Evolutionary conservation across 2,888 invertebrate species (phyloP), one percentile per base, ranked within the genome.

Genomic region (Drosophila fulvimacula): DNA sequence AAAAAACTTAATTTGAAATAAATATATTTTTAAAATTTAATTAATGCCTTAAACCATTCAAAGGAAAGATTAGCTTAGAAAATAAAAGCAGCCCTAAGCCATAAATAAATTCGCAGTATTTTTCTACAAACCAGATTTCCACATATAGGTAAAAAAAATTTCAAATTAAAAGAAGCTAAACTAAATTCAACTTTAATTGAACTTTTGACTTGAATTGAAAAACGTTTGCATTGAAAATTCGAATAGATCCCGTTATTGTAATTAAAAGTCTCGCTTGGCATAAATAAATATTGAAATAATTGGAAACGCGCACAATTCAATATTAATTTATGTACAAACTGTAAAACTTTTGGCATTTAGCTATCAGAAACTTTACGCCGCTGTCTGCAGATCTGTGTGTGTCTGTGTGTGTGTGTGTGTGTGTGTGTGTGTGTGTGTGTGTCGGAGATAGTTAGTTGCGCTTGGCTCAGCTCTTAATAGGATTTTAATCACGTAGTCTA

Each of bases 401-500:
- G 27, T 30, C 5, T 30, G 5, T 30, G 27, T 1, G 27, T 30
- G 27, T 30, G 27, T 30, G 27, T 30, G 32, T 34, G 13, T 34
- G 34, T 34, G 34, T 34, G 34, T 34, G 36, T 15, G 27, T 34
- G 32, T 34, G 13, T 34, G 34, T 34, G 34, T 34, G 34, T 34
- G 36, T 15, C 36, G 13, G 36, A 15, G 36, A 36, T 36, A 36
- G 36, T 32, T 27, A 46, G 46, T 32, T 39, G 27, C 21, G 51
- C 21, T 24, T 21, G 4, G 15, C 34, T 17, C 51, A 51, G 21
- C 19, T 53, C 48, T 46, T 30, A 63, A 76, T 42, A 36, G 49
- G 48, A 58, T 59, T 73, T 69, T 58, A 78, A 78, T 78, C 76
- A 76, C 79, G 79, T 76, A 65, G 69, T 78, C 55, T 57, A 69